Percentiles rank a stretch among this genome's conserved stretches.
Evolutionary conservation across 2,888 invertebrate species (phyloP).

Genomic region (Dexiosoma caninum): DNA sequence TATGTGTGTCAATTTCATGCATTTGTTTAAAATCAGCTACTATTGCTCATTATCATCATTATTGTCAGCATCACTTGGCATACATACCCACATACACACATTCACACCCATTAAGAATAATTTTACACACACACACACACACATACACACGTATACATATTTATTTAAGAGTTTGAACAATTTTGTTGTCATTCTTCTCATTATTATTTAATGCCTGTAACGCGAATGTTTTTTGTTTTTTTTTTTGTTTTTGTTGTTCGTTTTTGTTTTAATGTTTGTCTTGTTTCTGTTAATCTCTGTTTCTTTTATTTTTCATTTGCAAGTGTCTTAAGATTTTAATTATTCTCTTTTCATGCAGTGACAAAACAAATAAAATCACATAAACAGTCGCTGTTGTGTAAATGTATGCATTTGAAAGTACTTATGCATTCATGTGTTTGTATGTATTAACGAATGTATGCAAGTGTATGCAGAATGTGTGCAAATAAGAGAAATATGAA

Average conservation of each 20-base stretch:
- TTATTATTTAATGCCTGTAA: slow-evolving; percentile 38
- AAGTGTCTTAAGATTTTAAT: slow-evolving; percentile 63
- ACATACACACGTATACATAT: background rate
- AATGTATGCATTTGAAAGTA: background rate
- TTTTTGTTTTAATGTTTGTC: slow-evolving; percentile 16
- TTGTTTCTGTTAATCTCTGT: slow-evolving; percentile 26
- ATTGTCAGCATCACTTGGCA: slow-evolving; percentile 51
- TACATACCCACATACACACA: slow-evolving; percentile 1
- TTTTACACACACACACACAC: background rate
- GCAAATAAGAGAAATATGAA: slow-evolving; percentile 38
- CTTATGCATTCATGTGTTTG: background rate
- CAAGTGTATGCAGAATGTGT: background rate
- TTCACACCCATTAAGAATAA: background rate
- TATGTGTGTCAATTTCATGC: slow-evolving; percentile 46
- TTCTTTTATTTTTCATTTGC: slow-evolving; percentile 37
- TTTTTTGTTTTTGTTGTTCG: no score
- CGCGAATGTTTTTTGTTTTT: slow-evolving; percentile 5
- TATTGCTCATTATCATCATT: slow-evolving; percentile 53
- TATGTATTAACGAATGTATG: background rate
- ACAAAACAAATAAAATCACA: slow-evolving; percentile 27
- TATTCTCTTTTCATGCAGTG: slow-evolving; percentile 54
- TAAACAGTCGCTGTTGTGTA: background rate
- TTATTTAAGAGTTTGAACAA: slow-evolving; percentile 13
- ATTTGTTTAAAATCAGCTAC: slow-evolving; percentile 47
- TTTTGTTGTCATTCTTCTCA: slow-evolving; percentile 42